Evolutionary conservation across 92 coral and sea anemone species (phyloP), one percentile per base, ranked within the genome.

Genomic region (Zoanthus sociatus): DNA sequence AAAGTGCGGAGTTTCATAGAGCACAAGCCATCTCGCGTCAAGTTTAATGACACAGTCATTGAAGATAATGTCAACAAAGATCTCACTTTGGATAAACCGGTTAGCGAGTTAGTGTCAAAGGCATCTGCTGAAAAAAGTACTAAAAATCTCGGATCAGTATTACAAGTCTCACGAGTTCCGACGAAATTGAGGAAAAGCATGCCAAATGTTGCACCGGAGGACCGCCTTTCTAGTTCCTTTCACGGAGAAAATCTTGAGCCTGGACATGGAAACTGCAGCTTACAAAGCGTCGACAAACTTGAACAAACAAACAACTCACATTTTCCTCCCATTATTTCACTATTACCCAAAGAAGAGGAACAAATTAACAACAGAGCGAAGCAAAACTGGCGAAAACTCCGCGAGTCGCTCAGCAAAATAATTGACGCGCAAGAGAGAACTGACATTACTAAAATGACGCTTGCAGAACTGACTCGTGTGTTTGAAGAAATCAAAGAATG

Each of bases 401-500:
- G 94, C 46, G 94, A 91, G 73, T 91, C 98, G 3, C 73, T 94
- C n/a, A 77, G 83, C 73, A 67, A 76, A 31, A 83, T 94, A 46
- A 79, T 87, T 20, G 90, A 72, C 5, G 21, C 75, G 14, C 78
- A 79, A 7, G 85, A 89, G 70, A 87, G 90, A 68, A 90, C 89
- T 76, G 94, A 94, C 72, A 86, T 92, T 46, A 87, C 78, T 30
- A 93, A 93, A 78, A 89, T 94, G 91, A 87, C 98, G 20, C 88
- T 94, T 90, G 66, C 79, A 70, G 96, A 94, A 46, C 82, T 94
- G 18, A 93, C 94, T 6, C 92, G 88, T 16, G 78, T 94, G 77
- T 94, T 91, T 46, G 96, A 93, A 77, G 98, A 94, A 20, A 94
- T 94, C 46, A 90, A 94, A 33, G 96, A 94, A 77, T 94, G 98